A percentile compares a stretch with the other conserved stretches of the same genome.
phyloP scores from a whole-genome alignment of 2,797 vertebrate species.

The Sebastes itinus region DNA sequence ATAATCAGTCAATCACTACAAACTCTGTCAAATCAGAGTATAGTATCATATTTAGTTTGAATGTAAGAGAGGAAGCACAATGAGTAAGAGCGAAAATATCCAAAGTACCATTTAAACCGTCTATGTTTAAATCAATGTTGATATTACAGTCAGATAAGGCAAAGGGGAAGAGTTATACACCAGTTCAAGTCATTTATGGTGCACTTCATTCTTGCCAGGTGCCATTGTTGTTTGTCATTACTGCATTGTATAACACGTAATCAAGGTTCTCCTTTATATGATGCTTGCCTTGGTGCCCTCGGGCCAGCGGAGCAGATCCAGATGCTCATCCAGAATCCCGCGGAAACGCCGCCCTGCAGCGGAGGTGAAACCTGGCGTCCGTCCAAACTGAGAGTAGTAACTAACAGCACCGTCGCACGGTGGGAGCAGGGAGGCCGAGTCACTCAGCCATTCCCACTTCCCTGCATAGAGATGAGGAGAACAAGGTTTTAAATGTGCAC shows the following conservation, averaged over 20 bases:
- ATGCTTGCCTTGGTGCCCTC: slow-evolving; percentile 58
- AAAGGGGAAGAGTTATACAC: too few relatives aligned
- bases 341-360: slow-evolving; percentile 79
- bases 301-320: slow-evolving; percentile 86
- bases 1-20: too few relatives aligned
- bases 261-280: neutral
- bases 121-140: neutral
- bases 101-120: neutral
- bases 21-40: too few relatives aligned
- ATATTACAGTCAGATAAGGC: too few relatives aligned
- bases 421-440: slow-evolving; percentile 81
- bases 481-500: neutral
- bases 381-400: slow-evolving; percentile 85
- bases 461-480: slow-evolving; percentile 68
- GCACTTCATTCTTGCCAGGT: neutral
- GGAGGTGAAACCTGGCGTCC: slow-evolving; percentile 78
- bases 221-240: neutral
- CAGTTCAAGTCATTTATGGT: neutral
- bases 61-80: neutral
- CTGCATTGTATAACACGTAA: neutral
- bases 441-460: slow-evolving; percentile 89
- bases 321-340: slow-evolving; percentile 77
- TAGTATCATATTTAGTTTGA: too few relatives aligned
- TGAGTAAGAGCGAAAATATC: neutral
- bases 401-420: slow-evolving; percentile 82